Conservation (phyloP, 2,888 invertebrate species). For the Polietes domitor region DNA sequence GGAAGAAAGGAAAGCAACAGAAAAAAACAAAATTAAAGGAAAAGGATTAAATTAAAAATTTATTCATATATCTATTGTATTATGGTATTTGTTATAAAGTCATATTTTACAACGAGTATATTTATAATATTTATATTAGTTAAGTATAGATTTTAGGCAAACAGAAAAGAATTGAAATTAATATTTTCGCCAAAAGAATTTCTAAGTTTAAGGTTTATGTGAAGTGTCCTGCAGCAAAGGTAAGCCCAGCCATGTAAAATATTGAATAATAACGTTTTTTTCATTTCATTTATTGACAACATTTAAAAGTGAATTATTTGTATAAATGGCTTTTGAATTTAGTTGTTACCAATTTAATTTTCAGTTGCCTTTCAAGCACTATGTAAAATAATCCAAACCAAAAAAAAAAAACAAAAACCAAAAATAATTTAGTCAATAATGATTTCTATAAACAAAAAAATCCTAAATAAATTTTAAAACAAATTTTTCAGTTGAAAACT, state of each 20-base stretch:
- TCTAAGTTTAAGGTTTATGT: constrained; percentile 1
- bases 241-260: neutral
- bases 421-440: constrained; percentile 1
- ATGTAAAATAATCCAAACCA: constrained; percentile 54
- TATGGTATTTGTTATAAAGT: neutral
- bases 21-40: constrained; percentile 45
- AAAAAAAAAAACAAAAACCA: constrained; percentile 44
- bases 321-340: constrained; percentile 38
- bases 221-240: neutral
- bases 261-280: neutral
- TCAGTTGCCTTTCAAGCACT: constrained; percentile 57
- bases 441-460: neutral
- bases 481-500: constrained; percentile 37
- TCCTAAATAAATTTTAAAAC: constrained; percentile 19
- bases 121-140: neutral
- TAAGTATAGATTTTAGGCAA: neutral
- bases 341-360: neutral
- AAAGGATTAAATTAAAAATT: constrained; percentile 6
- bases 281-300: neutral
- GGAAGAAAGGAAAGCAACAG: constrained; percentile 51
- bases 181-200: neutral
- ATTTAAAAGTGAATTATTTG: constrained; percentile 3
- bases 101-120: too few relatives aligned
- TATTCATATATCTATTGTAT: neutral
- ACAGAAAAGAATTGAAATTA: neutral